Evolutionary conservation across 2,888 invertebrate species (phyloP).

Genomic region (Agrypnus murinus): DNA sequence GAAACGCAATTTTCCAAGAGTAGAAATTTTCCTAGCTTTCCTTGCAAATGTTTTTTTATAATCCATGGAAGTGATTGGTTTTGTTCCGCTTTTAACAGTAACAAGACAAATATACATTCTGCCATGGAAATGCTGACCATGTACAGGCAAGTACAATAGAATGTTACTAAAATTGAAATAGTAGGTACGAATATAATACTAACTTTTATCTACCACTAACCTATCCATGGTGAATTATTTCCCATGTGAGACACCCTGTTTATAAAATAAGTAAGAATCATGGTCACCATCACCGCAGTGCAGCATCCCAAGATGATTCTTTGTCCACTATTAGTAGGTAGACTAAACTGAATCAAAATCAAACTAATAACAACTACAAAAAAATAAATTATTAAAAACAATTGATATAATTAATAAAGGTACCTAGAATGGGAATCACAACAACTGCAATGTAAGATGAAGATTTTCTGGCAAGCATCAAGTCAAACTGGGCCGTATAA

Average conservation of each 20-base stretch:
- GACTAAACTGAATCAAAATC: constrained; percentile 77
- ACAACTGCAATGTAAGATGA: constrained; percentile 19
- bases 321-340: constrained; percentile 79
- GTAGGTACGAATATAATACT: too few relatives aligned
- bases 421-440: constrained; percentile 25
- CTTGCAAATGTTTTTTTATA: constrained; percentile 19
- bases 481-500: constrained; percentile 17
- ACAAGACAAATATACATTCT: constrained; percentile 12
- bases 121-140: background rate
- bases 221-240: constrained; percentile 74
- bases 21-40: constrained; percentile 27
- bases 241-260: constrained; percentile 75
- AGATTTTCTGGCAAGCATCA: constrained; percentile 28
- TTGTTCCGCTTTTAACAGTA: constrained; percentile 8
- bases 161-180: constrained; percentile 17
- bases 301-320: constrained; percentile 77
- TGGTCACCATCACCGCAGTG: constrained; percentile 75
- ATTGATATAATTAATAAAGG: background rate
- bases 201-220: too few relatives aligned
- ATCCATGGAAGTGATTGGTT: constrained; percentile 12
- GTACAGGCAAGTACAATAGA: constrained; percentile 31
- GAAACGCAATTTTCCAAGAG: constrained; percentile 5
- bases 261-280: constrained; percentile 78
- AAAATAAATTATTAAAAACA: background rate
- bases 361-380: constrained; percentile 75